These are phyloP conservation scores for Steinernema feltiae DNA, from an alignment of 1,140 invertebrate species.

Conservation along the genomic window DNA sequence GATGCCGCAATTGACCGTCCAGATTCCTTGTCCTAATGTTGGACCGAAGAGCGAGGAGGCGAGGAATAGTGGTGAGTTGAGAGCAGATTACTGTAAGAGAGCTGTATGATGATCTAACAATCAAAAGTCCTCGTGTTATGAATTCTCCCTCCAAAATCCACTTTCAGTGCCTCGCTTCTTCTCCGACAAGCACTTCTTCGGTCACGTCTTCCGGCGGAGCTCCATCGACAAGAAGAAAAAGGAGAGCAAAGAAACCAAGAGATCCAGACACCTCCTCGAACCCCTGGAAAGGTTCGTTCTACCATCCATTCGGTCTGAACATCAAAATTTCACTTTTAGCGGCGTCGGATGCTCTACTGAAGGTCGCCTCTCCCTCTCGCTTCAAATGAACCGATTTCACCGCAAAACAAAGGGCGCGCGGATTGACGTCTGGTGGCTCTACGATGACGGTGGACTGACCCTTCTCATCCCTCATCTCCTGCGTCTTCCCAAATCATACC, in stretches of 20 bases:
- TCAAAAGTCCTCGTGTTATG: too few relatives aligned
- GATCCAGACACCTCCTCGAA: background rate
- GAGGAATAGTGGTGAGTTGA: background rate
- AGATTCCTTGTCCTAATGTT: background rate
- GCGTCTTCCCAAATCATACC: slow-evolving; percentile 64
- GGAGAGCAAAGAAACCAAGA: background rate
- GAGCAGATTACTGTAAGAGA: too few relatives aligned
- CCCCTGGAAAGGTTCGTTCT: background rate
- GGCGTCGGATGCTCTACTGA: background rate
- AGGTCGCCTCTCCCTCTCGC: background rate
- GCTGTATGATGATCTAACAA: too few relatives aligned
- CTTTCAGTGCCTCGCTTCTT: background rate
- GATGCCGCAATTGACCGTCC: background rate
- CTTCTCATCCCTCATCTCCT: slow-evolving; percentile 76
- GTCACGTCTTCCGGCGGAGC: background rate
- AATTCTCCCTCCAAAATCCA: too few relatives aligned
- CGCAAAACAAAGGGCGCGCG: slow-evolving; percentile 63
- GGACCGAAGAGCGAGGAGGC: slow-evolving; percentile 19
- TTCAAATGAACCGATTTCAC: slow-evolving; percentile 58
- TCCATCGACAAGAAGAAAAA: slow-evolving; percentile 1
- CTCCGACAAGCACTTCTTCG: slow-evolving; percentile 9
- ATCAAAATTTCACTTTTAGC: background rate
- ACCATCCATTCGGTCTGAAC: too few relatives aligned
- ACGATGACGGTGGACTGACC: slow-evolving; percentile 83
- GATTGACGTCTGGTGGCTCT: slow-evolving; percentile 78